Base-by-base conservation (phyloP, 2,113 vertebrate genomes). In the Perccottus glenii region DNA sequence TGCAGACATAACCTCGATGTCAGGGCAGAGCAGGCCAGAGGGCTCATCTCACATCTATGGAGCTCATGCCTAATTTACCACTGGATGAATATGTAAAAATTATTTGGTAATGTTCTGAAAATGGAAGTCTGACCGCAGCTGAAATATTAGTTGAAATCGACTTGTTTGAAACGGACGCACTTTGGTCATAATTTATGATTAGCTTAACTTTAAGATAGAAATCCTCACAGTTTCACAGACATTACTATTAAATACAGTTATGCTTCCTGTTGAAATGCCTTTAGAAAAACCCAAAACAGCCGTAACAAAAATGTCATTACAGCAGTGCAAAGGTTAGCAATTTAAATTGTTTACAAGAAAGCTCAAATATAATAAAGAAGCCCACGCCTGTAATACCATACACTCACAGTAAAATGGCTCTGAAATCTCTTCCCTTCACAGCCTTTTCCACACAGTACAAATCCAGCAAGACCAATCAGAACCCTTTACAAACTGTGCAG, bases 1-100 rank as follows among this genome's bases (percentile, higher is more conserved):
- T 57, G 73, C 78, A 65, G 75, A 81, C 71, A 48, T 62, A 84
- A 86, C 76, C 60, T 11, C 6, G 48, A 10, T 84, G 79, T 80
- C 74, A 81, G 72, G 82, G 51, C 83, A 70, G 79, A 81, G 77
- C 60, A 59, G 78, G 83, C 69, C 79, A 80, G 15, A 79, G 63
- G 78, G 60, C 78, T 81, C 63, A 64, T 79, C 75, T 52, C 53
- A 67, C 68, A 60, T 63, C 70, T 12, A 56, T 11, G 46, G 14
- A 57, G 59, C 52, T 83, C 76, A 63, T 74, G 12, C 53, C 50
- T 83, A 75, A 84, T 81, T 88, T 55, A 75, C 55, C 53, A 6
- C 82, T 43, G 33, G 11, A 73, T 70, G n/a, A 53, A 75, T 62
- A 60, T 57, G 51, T 42, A 59, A 57, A 38, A 62, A 40, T 33